Conservation (phyloP, 1,140 invertebrate genomes). For the Papilio dardanus region DNA sequence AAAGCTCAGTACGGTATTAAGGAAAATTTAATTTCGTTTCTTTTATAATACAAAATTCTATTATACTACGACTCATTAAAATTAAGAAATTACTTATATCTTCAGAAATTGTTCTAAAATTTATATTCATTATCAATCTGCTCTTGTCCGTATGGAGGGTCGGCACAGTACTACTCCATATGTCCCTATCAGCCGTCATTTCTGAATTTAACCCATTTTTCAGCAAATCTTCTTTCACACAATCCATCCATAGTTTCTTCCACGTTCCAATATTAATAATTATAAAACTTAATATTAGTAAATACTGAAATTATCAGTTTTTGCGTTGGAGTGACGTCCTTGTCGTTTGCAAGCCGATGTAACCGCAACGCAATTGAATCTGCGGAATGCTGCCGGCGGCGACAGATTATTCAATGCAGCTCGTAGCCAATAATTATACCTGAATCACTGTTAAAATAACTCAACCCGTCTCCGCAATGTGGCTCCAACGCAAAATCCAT, state of each 20-base stretch:
- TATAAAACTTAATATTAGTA: not conserved
- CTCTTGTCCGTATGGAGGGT: no score
- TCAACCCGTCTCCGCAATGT: not conserved
- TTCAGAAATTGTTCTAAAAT: not conserved
- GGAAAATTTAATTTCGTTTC: conserved; percentile 1
- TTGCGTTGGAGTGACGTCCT: not conserved
- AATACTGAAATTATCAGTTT: not conserved
- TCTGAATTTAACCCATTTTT: no score
- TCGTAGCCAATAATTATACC: not conserved
- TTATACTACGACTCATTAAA: not conserved
- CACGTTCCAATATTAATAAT: no score
- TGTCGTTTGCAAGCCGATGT: not conserved
- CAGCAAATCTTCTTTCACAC: no score
- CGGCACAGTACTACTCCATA: no score
- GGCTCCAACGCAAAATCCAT: no score
- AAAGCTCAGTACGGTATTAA: conserved; percentile 1
- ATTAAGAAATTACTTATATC: not conserved
- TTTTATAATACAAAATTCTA: not conserved
- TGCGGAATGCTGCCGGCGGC: not conserved
- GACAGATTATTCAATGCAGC: conserved; percentile 5
- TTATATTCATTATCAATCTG: not conserved
- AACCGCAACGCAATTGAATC: not conserved
- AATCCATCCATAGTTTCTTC: no score
- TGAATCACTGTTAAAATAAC: conserved; percentile 7
- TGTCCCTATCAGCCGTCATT: no score